Base-by-base conservation (phyloP, 2,113 vertebrate genomes). In the Oryzias javanicus region DNA sequence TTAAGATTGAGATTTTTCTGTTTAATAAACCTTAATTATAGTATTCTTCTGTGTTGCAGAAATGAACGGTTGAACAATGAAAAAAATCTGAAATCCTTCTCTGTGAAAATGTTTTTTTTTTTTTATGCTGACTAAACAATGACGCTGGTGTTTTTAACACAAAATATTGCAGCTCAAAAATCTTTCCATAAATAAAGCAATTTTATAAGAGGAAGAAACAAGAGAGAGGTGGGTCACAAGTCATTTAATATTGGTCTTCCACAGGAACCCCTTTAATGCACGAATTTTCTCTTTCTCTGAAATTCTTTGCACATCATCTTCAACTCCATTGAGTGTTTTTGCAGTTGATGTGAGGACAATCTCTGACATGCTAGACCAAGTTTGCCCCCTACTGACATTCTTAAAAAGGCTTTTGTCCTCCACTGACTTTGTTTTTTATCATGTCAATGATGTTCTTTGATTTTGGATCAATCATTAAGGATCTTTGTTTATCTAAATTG, bases 301-400 rank as follows among this genome's bases (percentile, higher is more conserved):
- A 55, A 56, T 29, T 27, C 48, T 56, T 17, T 60, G 19, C 25
- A 24, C 57, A 27, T 27, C 25, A 67, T 42, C 19, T 49, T 61
- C 41, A 42, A 35, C 55, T 50, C 2, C 12, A 41, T 15, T 47
- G 59, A 14, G 14, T 53, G 20, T 57, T 70, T 57, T 53, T 76
- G 52, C 48, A 70, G 63, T 47, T 60, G 22, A 20, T 66, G 42
- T 67, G 71, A 77, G 65, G 71, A 67, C 57, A 77, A 48, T 74
- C 22, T 69, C 65, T 51, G 46, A 71, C 59, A 74, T 49, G 46
- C 74, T 86, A 74, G 76, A 74, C 45, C 85, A 81, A 78, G 77
- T 87, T 86, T 89, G 85, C 85, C 87, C 84, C 78, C 87, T 84
- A 64, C 84, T 89, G 83, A 78, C 78, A 56, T 15, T 65, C 59